These are phyloP conservation scores for Lucinisca nassula DNA, from an alignment of 2,888 invertebrate species.

Conservation along the genomic window DNA sequence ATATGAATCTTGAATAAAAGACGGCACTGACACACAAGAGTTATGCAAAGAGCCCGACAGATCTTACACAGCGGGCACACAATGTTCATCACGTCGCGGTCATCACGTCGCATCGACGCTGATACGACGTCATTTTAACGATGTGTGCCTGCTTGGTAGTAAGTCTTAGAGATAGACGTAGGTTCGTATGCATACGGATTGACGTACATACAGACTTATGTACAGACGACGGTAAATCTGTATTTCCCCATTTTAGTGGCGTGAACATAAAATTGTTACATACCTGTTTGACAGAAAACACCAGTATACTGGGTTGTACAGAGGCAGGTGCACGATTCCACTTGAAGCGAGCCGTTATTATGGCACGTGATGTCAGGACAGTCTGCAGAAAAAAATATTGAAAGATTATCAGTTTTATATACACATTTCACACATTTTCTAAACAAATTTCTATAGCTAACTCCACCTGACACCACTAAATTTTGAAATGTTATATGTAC, in stretches of 20 bases:
- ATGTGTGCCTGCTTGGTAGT: background rate
- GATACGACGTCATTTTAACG: no score
- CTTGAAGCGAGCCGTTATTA: background rate
- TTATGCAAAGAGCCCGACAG: background rate
- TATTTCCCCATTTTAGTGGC: background rate
- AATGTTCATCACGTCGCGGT: background rate
- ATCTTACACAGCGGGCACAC: background rate
- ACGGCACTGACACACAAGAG: no score
- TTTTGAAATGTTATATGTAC: no score
- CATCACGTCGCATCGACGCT: no score
- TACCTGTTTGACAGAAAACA: conserved; percentile 29
- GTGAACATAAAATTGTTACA: background rate
- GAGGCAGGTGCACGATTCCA: background rate
- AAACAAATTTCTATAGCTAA: no score
- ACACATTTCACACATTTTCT: no score
- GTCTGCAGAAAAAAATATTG: no score
- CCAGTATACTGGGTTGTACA: background rate
- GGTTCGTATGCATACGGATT: no score
- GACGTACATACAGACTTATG: background rate
- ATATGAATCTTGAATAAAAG: no score
- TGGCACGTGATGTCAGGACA: conserved; percentile 12
- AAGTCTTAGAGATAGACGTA: background rate
- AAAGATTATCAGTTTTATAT: no score
- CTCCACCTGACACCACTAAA: no score
- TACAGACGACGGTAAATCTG: background rate